These are phyloP conservation scores for Neosilurus mollespiculum DNA, from an alignment of 2,797 vertebrate genomes.

Conservation along the genomic window DNA sequence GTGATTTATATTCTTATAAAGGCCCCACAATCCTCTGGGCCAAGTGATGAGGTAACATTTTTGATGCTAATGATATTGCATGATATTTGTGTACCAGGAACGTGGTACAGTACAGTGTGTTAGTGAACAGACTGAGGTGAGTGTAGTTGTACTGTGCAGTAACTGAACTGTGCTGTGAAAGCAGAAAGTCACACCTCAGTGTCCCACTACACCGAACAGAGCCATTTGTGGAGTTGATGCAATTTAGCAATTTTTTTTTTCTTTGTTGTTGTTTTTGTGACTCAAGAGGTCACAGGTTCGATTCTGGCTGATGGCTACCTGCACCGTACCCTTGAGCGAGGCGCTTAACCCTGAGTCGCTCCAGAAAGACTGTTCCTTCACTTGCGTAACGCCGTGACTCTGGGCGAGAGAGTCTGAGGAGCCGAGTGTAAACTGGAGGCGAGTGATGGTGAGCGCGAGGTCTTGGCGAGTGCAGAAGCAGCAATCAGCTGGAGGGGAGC, in stretches of 20 bases:
- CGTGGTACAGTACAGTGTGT: background rate
- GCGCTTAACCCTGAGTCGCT: conserved; percentile 39
- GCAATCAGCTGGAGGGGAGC: conserved; percentile 22
- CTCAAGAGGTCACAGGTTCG: conserved; percentile 14
- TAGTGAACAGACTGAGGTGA: background rate
- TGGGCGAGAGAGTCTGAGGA: conserved; percentile 18
- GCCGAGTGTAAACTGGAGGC: conserved; percentile 17
- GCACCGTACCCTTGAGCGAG: conserved; percentile 1
- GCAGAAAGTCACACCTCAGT: background rate
- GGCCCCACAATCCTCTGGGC: no score
- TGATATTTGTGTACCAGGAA: background rate
- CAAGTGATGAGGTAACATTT: no score
- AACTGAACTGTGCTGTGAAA: background rate
- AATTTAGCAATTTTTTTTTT: background rate
- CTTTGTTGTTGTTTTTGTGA: background rate
- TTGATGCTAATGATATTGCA: no score
- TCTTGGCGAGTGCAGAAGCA: conserved; percentile 21
- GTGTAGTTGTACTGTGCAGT: background rate
- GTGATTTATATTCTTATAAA: background rate
- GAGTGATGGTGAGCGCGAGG: conserved; percentile 17
- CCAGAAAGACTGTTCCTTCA: conserved; percentile 14
- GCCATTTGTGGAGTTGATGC: background rate
- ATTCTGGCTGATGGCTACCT: conserved; percentile 23
- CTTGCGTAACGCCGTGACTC: conserved; percentile 15
- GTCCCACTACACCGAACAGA: background rate